Base-by-base conservation (phyloP, 2,113 vertebrate species). In the Onychorhynchus coronatus region DNA sequence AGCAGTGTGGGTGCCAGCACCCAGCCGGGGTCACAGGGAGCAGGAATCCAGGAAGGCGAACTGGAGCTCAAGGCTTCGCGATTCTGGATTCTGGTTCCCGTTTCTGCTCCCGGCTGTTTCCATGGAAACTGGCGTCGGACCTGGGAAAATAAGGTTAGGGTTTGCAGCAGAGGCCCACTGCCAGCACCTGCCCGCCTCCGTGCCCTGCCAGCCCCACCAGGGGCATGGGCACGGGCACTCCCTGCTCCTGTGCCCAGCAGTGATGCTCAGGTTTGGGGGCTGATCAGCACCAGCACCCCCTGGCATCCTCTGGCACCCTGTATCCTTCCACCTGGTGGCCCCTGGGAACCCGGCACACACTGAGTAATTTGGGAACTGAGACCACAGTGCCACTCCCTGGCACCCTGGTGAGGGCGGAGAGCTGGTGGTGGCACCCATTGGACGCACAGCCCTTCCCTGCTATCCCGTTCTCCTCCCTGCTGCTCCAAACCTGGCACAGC, bases 101-200 rank as follows among this genome's bases (percentile, higher is more conserved):
- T 96, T 97, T 96, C 96, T 97, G 97, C 97, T 97, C 97, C 97
- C 61, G 97, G 97, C 97, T 96, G 96, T 97, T 97, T 97, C 97
- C 97, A 97, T 97, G 96, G 97, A 97, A 97, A 97, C 97, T 96
- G 97, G 97, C 96, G 96, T 96, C 93, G 96, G 97, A 97, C 97
- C 97, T 97, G 96, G 97, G 97, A 97, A 97, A 97, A 97, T 96
- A 97, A 97, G 97, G 97, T 97, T 97, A 97, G 97, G 95, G 93
- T 94, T 96, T 97, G 91, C 94, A 93, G 91, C 37, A 80, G 89
- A 95, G 96, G 96, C 95, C 95, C 90, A 68, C 50, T 33, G 85
- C 92, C 97, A 95, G 93, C 17, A 22, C 89, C 96, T n/a, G 52
- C 91, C 84, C 61, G 14, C 94, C 95, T 93, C 96, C 5, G 39